Base-by-base conservation (phyloP, 2,113 vertebrate genomes). In the Dermatemys mawii region DNA sequence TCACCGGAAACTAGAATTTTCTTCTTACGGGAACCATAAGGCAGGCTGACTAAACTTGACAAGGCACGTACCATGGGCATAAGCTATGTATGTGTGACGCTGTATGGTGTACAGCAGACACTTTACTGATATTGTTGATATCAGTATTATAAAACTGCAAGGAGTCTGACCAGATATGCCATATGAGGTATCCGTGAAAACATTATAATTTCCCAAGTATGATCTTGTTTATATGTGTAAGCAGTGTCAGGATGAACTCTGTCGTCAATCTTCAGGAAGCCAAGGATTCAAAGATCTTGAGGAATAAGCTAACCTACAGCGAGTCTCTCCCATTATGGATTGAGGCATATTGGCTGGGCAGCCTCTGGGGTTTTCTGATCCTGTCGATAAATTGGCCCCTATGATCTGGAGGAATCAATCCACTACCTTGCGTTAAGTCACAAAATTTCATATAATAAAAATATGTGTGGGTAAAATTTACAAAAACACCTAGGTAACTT, bases 311-410 rank as follows among this genome's bases (percentile, higher is more conserved):
- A 41, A 21, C 21, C 22, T 26, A 22, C 67, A 73, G 70, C 9
- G 19, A 5, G 63, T 70, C n/a, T 38, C n/a, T 35, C 35, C 63
- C 2, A 3, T 17, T 0, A 3, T 49, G 27, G 26, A 16, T 12
- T 1, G 11, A 38, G 63, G 8, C 55, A 49, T 2, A 27, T 32
- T 16, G 8, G 26, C 27, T 48, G 8, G 13, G 27, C 29, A 49
- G 8, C 8, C 22, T 1, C 1, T 1, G 0, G 35, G 10, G 48
- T 16, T 19, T 0, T 7, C 2, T 57, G 48, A 3, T 27, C 26
- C 26, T 4, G 63, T 0, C 27, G 0, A 46, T 17, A 3, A 16
- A 41, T 1, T 1, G 70, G n/a, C 35, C 4, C 2, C 0, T 3
- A 5, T 6, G 44, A 7, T 8, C 26, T 1, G 27, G 26, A 27